phyloP scores from a whole-genome alignment of 2,888 invertebrate species.

The Prosapia bicincta region DNA sequence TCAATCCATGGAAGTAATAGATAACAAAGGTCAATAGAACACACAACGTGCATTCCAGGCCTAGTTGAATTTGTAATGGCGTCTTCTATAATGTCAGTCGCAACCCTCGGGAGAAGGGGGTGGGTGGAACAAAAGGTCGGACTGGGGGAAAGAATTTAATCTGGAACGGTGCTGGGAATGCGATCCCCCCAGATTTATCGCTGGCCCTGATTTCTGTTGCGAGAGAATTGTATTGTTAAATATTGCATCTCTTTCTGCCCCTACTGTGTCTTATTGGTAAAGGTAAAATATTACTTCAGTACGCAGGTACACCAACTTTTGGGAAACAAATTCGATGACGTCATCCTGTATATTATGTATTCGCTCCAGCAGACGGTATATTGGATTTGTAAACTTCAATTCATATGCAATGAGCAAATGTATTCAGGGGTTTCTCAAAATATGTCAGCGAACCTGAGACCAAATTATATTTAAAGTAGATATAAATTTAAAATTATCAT shows the following conservation, averaged over 20 bases:
- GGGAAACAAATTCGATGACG: not conserved
- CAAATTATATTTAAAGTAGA: not conserved
- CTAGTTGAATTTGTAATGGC: slow-evolving; percentile 2
- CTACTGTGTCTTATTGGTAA: not conserved
- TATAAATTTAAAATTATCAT: too few species aligned
- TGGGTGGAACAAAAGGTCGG: not conserved
- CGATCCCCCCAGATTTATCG: not conserved
- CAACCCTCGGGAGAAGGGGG: not conserved
- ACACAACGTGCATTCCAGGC: not conserved
- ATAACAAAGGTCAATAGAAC: not conserved
- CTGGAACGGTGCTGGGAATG: not conserved
- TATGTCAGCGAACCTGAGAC: not conserved
- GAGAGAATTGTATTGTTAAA: not conserved
- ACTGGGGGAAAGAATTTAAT: not conserved
- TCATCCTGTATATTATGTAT: not conserved
- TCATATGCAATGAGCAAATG: not conserved
- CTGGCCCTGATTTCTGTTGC: not conserved
- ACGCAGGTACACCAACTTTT: not conserved
- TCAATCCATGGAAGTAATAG: not conserved
- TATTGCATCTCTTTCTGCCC: not conserved
- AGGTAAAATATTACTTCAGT: not conserved
- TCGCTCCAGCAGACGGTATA: not conserved
- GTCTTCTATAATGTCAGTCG: not conserved
- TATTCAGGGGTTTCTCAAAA: not conserved
- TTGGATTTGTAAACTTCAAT: not conserved